Conservation (phyloP, 1,140 invertebrate genomes). For the Potamilus streckersoni region DNA sequence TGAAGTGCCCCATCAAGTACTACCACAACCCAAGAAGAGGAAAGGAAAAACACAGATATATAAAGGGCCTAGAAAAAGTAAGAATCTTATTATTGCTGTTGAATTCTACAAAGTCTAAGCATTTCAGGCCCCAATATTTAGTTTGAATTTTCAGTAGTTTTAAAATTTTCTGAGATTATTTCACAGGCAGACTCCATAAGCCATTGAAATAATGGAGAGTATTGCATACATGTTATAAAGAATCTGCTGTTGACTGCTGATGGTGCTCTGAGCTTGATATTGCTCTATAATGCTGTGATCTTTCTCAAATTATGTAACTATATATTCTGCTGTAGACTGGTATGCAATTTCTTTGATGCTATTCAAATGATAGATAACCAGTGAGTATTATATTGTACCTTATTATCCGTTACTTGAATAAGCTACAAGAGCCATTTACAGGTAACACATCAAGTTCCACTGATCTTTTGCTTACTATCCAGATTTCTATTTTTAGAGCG, state of each 20-base stretch:
- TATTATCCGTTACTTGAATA: too few relatives aligned
- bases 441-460: neutral
- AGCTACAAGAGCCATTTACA: too few relatives aligned
- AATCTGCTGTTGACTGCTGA: too few relatives aligned
- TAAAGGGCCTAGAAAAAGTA: constrained; percentile 66
- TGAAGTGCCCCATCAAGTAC: constrained; percentile 30
- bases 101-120: neutral
- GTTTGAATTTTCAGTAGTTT: neutral
- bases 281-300: too few relatives aligned
- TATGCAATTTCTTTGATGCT: constrained; percentile 9
- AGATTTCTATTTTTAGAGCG: constrained; percentile 45
- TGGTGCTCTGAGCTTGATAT: too few relatives aligned
- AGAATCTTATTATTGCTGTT: constrained; percentile 28
- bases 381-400: neutral
- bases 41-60: constrained; percentile 66
- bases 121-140: neutral
- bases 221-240: neutral
- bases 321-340: neutral
- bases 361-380: neutral
- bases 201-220: neutral
- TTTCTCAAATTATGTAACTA: neutral
- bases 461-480: neutral
- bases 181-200: neutral
- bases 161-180: constrained; percentile 10
- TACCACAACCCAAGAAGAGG: constrained; percentile 47